phyloP scores from a whole-genome alignment of 1,140 invertebrate species.

The Xylocopa sonorina region DNA sequence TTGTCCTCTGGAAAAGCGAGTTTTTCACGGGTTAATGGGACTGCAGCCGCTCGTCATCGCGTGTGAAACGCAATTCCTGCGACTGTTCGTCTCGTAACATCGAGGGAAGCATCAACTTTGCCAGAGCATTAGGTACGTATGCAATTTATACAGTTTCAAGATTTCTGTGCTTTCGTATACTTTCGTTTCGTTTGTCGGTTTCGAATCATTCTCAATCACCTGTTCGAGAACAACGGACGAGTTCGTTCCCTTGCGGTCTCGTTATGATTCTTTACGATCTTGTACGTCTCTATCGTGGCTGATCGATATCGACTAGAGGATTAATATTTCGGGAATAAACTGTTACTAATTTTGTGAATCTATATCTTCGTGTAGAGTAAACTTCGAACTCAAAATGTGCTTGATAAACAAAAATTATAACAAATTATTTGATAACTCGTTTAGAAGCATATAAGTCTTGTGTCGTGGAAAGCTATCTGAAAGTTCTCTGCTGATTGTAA shows the following conservation, averaged over 20 bases:
- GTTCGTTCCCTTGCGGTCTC: too few species aligned
- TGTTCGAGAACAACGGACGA: background rate
- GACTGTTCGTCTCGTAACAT: background rate
- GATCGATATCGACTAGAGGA: background rate
- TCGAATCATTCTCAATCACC: background rate
- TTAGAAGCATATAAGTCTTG: background rate
- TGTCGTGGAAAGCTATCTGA: too few species aligned
- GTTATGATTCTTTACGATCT: too few species aligned
- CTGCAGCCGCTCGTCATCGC: background rate
- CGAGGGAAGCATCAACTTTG: background rate
- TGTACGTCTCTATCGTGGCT: too few species aligned
- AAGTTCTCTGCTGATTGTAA: background rate
- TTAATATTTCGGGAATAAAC: background rate
- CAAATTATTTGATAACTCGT: too few species aligned
- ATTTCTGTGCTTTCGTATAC: background rate
- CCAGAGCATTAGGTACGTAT: background rate
- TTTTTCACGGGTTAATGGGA: conserved; percentile 64
- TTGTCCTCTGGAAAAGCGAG: conserved; percentile 75
- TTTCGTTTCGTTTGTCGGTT: background rate
- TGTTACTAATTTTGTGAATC: background rate
- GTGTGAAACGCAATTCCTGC: conserved; percentile 4
- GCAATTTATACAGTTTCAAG: background rate
- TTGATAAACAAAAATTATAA: background rate
- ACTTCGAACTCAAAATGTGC: background rate
- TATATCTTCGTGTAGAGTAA: background rate